Conservation (phyloP, 1,140 invertebrate genomes). For the Arctopsyche grandis region DNA sequence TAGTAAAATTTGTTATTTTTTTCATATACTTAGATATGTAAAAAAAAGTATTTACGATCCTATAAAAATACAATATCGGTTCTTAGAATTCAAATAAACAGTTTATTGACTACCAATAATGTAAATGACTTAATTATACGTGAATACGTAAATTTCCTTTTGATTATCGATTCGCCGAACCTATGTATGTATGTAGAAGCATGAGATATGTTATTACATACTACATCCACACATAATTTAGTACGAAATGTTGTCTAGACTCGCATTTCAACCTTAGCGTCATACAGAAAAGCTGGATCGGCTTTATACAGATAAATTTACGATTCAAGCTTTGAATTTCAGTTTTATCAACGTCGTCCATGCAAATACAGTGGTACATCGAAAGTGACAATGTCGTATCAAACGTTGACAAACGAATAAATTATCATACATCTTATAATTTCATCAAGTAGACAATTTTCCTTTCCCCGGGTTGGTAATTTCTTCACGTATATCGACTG, state of each 20-base stretch:
- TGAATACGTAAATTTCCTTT: slow-evolving; percentile 9
- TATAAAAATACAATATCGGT: no score
- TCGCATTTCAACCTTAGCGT: neutral
- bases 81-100: no score
- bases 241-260: neutral
- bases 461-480: neutral
- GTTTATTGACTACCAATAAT: neutral
- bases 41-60: no score
- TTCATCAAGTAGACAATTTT: slow-evolving; percentile 21
- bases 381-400: no score
- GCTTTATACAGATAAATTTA: slow-evolving; percentile 5
- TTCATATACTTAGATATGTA: no score
- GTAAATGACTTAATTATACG: slow-evolving; percentile 8
- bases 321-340: slow-evolving; percentile 8
- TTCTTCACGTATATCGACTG: slow-evolving; percentile 13
- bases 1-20: no score
- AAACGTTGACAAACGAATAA: neutral
- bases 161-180: slow-evolving; percentile 5
- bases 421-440: neutral
- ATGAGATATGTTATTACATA: no score
- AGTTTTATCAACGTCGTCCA: neutral
- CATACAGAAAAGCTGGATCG: neutral
- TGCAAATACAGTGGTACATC: no score
- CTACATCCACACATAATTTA: neutral
- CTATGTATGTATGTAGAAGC: no score